Percentiles rank a stretch among this genome's conserved stretches.
Evolutionary conservation across 2,113 vertebrate genomes (phyloP).

Genomic region (Psammodynastes pulverulentus): DNA sequence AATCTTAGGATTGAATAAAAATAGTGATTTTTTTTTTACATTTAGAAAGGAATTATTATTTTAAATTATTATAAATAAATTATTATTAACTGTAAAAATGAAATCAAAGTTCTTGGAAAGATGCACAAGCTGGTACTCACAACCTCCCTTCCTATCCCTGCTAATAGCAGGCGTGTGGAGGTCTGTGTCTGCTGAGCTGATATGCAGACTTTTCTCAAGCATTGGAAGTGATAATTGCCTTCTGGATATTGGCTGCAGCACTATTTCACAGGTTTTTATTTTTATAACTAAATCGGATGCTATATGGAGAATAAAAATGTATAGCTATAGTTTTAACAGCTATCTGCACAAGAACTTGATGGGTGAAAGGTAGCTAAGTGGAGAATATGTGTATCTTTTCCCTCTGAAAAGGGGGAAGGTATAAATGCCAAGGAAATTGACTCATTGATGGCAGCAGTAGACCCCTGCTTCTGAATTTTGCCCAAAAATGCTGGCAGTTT

Average conservation of each 20-base stretch:
- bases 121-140: background rate
- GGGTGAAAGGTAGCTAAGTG: background rate
- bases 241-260: background rate
- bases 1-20: background rate
- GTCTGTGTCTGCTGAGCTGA: background rate
- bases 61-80: background rate
- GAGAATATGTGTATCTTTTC: background rate
- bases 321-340: background rate
- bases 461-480: background rate
- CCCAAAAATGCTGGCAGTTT: background rate
- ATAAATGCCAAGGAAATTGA: no score
- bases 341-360: background rate
- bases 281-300: background rate
- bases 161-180: background rate
- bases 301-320: background rate
- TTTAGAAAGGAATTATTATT: background rate
- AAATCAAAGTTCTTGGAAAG: background rate
- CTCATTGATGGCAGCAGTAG: background rate
- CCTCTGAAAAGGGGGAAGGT: background rate
- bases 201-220: background rate
- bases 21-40: background rate
- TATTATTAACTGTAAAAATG: background rate
- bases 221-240: background rate
- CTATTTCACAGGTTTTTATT: background rate
- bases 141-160: background rate